A percentile compares a stretch with the other conserved stretches of the same genome.
Evolutionary conservation across 2,113 vertebrate genomes (phyloP).

Genomic region (Maccullochella peelii): DNA sequence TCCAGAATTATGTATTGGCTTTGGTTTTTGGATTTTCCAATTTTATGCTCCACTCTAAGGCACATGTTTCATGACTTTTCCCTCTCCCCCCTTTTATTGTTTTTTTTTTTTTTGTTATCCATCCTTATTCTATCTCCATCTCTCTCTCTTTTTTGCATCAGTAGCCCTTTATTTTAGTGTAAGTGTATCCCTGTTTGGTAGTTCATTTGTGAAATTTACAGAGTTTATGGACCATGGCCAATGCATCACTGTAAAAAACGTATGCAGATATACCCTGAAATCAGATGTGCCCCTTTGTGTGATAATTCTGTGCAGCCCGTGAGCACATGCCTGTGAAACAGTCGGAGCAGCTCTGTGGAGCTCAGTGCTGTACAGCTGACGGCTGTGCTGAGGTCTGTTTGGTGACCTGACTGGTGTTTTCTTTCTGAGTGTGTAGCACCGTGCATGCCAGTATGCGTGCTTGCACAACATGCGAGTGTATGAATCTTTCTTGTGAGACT

Average conservation of each 20-base stretch:
- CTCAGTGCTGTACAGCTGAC: slow-evolving; percentile 9
- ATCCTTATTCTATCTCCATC: not conserved
- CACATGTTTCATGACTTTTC: not conserved
- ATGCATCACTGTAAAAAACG: slow-evolving; percentile 7
- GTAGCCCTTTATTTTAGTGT: not conserved
- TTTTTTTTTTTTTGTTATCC: not conserved
- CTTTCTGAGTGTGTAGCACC: not conserved
- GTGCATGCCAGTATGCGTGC: not conserved
- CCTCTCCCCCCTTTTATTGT: not conserved
- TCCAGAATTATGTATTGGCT: not conserved
- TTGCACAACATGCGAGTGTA: slow-evolving; percentile 42
- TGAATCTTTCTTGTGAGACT: slow-evolving; percentile 35
- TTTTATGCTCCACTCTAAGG: not conserved
- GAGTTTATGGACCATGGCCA: not conserved
- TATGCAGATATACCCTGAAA: slow-evolving; percentile 42
- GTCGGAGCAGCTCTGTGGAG: not conserved
- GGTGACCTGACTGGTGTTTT: slow-evolving; percentile 50
- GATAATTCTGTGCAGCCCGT: slow-evolving; percentile 32
- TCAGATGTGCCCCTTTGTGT: slow-evolving; percentile 26
- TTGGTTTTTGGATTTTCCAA: not conserved
- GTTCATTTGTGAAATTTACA: slow-evolving; percentile 34
- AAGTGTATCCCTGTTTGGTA: not conserved
- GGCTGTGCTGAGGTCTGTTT: slow-evolving; percentile 20
- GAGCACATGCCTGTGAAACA: slow-evolving; percentile 20
- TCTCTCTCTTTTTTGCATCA: not conserved